Base-by-base conservation (phyloP, 2,113 vertebrate genomes). In the Macrotus californicus region DNA sequence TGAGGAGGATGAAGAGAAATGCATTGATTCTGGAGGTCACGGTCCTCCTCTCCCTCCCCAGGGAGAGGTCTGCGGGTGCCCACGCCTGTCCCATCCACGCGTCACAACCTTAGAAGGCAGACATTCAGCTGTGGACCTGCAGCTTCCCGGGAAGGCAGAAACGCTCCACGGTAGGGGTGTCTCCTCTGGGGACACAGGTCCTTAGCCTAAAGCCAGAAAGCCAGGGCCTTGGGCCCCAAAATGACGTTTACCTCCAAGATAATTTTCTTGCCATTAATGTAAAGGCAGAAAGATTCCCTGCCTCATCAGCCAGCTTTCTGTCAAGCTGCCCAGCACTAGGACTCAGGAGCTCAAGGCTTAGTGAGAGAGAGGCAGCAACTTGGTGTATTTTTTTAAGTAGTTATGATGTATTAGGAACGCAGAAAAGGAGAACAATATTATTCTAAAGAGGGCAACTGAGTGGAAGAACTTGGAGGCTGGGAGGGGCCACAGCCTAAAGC, bases 151-250 rank as follows among this genome's bases (percentile, higher is more conserved):
- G 14, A 34, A 22, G 61, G 6, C 26, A 21, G 50, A 39, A 41
- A 19, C 0, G 1, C 16, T n/a, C 22, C 2, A 4, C 4, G 24
- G 41, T 1, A 41, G 34, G 29, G 36, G 36, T 52, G 22, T 39
- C 64, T 54, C 48, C 46, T 66, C 73, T 13, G 61, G 26, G 75
- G n/a, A 8, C 12, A 14, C 15, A 39, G 15, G 43, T 31, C 56
- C 6, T 89, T 15, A 36, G 75, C 36, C 61, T 80, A 54, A 39
- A 34, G 26, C 87, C 48, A 79, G 56, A 52, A 52, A 79, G 75
- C 8, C 29, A 80, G 36, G 61, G 36, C 61, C 36, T 43, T 29
- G 9, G 34, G 36, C 54, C 56, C 70, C 14, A 2, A 36, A 76
- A 24, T 19, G n/a, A 75, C 4, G 0, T 48, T 18, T 48, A 24